phyloP scores from a whole-genome alignment of 2,113 vertebrate species.

The Podiceps cristatus region DNA sequence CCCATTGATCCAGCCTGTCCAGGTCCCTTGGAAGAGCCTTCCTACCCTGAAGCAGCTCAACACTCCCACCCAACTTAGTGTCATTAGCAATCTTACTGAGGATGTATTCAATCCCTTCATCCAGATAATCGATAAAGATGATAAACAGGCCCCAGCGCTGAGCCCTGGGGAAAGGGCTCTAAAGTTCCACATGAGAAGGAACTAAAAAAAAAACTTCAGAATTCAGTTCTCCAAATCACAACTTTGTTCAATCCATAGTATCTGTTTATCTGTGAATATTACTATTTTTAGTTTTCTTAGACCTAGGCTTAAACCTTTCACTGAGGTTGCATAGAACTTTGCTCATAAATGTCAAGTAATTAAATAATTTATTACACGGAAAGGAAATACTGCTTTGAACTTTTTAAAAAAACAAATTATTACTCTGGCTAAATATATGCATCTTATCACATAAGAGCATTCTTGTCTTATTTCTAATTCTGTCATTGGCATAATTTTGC shows the following conservation, averaged over 20 bases:
- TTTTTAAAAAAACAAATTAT: neutral
- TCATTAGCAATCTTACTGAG: too few species aligned
- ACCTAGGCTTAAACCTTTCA: neutral
- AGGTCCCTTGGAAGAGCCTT: too few species aligned
- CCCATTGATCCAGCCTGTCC: too few species aligned
- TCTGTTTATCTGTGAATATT: neutral
- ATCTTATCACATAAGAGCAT: rapidly evolving
- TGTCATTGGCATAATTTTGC: neutral
- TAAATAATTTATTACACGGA: neutral
- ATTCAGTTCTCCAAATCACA: neutral
- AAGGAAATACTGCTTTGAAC: neutral
- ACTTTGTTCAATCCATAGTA: neutral
- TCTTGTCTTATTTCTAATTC: neutral
- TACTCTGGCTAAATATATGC: neutral
- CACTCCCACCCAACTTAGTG: too few species aligned
- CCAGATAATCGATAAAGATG: too few species aligned
- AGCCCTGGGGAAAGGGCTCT: too few species aligned
- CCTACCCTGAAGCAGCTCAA: too few species aligned
- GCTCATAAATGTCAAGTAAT: neutral
- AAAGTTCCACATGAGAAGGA: neutral
- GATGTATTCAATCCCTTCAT: too few species aligned
- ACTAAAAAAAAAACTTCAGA: neutral
- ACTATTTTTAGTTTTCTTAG: neutral
- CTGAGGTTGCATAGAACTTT: neutral
- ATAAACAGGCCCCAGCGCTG: too few species aligned